Percentiles rank a stretch among this genome's conserved stretches.
Evolutionary conservation across 2,888 invertebrate genomes (phyloP).

Genomic region (Anoplius nigerrimus): DNA sequence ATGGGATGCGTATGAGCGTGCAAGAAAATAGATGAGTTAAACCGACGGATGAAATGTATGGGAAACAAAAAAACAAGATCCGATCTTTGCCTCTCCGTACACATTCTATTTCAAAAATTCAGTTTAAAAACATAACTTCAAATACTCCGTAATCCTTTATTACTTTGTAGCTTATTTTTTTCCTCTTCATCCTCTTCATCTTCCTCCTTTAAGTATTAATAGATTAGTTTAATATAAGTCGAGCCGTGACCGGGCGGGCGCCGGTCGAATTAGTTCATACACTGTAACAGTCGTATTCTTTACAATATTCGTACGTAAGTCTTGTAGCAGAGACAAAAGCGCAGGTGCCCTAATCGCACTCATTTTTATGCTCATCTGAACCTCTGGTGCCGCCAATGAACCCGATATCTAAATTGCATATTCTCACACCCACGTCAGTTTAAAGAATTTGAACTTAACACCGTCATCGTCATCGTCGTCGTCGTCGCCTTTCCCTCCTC

Average conservation of each 20-base stretch:
- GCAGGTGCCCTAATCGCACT: slow-evolving; percentile 68
- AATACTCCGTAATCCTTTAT: slow-evolving; percentile 70
- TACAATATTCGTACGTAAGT: slow-evolving; percentile 72
- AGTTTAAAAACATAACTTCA: slow-evolving; percentile 73
- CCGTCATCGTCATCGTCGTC: too few relatives aligned
- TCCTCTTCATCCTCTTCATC: slow-evolving; percentile 63
- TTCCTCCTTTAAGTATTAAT: slow-evolving; percentile 65
- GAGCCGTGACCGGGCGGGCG: slow-evolving; percentile 65
- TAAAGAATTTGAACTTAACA: too few relatives aligned
- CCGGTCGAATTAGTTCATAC: slow-evolving; percentile 69
- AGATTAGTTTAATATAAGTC: slow-evolving; percentile 70
- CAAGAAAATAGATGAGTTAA: slow-evolving; percentile 34
- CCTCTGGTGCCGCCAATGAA: slow-evolving; percentile 51
- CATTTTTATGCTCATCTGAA: slow-evolving; percentile 51
- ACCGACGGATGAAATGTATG: slow-evolving; percentile 36
- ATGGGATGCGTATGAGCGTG: slow-evolving; percentile 34
- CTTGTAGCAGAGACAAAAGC: slow-evolving; percentile 71
- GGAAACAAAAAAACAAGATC: slow-evolving; percentile 56
- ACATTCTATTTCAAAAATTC: slow-evolving; percentile 74
- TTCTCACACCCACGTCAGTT: background rate
- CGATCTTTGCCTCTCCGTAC: slow-evolving; percentile 70
- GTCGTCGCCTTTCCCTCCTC: too few relatives aligned
- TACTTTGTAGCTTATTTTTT: slow-evolving; percentile 68
- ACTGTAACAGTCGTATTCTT: slow-evolving; percentile 72
- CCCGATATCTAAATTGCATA: slow-evolving; percentile 27